phyloP scores from a whole-genome alignment of 2,113 vertebrate species.

The Pelmatolapia mariae region DNA sequence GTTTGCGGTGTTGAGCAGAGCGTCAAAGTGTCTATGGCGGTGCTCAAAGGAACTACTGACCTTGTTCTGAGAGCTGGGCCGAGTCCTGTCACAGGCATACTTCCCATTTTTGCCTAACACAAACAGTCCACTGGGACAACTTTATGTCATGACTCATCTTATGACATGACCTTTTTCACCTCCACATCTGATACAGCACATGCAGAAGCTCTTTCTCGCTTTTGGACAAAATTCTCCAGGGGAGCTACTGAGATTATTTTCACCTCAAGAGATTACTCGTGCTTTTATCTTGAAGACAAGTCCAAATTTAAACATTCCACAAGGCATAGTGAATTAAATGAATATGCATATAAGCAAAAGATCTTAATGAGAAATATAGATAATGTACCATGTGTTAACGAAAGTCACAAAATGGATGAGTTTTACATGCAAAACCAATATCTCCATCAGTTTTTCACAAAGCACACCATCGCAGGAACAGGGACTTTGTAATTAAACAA shows the following conservation, averaged over 20 bases:
- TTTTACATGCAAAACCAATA: constrained; percentile 23
- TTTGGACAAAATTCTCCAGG: background rate
- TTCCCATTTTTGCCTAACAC: constrained; percentile 17
- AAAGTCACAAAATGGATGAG: background rate
- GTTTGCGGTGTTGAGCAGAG: background rate
- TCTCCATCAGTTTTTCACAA: constrained; percentile 27
- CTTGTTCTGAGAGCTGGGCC: constrained; percentile 4
- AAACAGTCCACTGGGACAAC: constrained; percentile 18
- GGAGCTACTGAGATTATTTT: background rate
- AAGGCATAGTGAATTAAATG: background rate
- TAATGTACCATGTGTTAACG: background rate
- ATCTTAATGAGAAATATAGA: background rate
- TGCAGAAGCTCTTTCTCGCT: background rate
- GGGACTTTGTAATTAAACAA: constrained; percentile 53
- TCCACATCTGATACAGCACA: background rate
- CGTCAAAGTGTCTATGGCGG: background rate
- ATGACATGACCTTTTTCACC: constrained; percentile 21
- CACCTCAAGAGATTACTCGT: background rate
- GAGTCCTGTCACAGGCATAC: constrained; percentile 14
- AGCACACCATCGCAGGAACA: constrained; percentile 29
- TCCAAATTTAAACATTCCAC: background rate
- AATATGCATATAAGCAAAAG: background rate
- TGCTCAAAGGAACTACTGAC: constrained; percentile 20
- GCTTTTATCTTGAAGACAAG: background rate
- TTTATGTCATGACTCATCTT: constrained; percentile 37